Evolutionary conservation across 2,888 invertebrate genomes (phyloP), one percentile per base, ranked within the genome.

Genomic region (Sinentomon sp.): DNA sequence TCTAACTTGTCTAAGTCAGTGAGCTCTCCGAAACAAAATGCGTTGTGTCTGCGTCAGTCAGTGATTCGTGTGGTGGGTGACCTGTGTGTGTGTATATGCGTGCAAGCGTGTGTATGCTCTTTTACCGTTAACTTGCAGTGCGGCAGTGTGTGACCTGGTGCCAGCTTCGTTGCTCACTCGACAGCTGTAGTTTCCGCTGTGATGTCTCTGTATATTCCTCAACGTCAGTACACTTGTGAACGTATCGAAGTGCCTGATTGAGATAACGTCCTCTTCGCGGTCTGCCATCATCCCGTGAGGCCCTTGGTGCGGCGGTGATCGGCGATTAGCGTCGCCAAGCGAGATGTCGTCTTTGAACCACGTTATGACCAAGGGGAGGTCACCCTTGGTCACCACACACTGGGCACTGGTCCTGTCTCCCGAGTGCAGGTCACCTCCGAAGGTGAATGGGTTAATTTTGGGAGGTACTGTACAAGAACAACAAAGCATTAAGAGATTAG

Each of bases 401-500:
- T 52, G 48, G 33, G 51, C 50, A 38, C 49, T 48, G 27, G 49
- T 48, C 38, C 53, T 45, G 44, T 50, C 50, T 20, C 53, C 54
- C 40, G 51, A 48, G 41, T 59, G 54, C 32, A 60, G 53, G 45
- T 58, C 57, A 47, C 47, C 44, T 27, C 64, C 62, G 55, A 68
- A 68, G 48, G 56, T 57, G 54, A 68, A 67, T 48, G 64, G 62
- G 51, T 66, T 64, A 50, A 65, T 62, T 55, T 63, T 62, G 48
- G 65, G 65, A 46, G 63, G 63, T 51, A 63, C 64, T 65, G 54
- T 22, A 27, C 32, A 18, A 39, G 35, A 35, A n/a, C n/a, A n/a
- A n/a, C n/a, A 16, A 28, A 34, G 29, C 9, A 17, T 32, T n/a
- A n/a, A n/a, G 22, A 22, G 7, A 9, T 22, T 22, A 9, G 7